These are phyloP conservation scores for Chascanopsetta lugubris DNA, from an alignment of 2,113 vertebrate genomes.

Conservation along the genomic window DNA sequence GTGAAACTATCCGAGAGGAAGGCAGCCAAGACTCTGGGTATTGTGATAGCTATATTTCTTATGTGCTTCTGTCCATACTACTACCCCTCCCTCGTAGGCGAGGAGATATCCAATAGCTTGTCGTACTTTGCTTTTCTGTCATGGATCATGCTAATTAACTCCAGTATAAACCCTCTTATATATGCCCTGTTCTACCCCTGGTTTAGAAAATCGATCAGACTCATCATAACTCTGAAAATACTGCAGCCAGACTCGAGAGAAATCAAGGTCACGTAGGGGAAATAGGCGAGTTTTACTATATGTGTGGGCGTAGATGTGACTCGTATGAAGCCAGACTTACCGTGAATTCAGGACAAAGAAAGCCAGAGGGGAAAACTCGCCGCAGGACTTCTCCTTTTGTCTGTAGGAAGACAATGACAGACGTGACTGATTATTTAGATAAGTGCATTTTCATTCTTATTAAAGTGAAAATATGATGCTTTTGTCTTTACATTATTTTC, in stretches of 20 bases:
- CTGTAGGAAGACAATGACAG: no score
- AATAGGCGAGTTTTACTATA: no score
- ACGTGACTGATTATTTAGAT: no score
- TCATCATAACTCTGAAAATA: constrained; percentile 62
- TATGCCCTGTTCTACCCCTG: constrained; percentile 65
- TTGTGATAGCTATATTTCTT: constrained; percentile 48
- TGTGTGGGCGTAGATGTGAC: no score
- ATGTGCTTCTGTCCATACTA: constrained; percentile 54
- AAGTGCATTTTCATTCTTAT: no score
- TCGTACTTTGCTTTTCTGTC: constrained; percentile 11
- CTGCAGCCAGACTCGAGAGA: constrained; percentile 23
- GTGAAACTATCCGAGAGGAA: constrained; percentile 51
- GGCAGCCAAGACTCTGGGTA: constrained; percentile 59
- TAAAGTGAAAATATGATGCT: no score
- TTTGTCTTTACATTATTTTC: no score
- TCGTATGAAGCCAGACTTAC: no score
- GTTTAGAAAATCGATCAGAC: constrained; percentile 58
- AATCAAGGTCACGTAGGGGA: constrained; percentile 6
- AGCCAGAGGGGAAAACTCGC: no score
- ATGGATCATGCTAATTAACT: constrained; percentile 49
- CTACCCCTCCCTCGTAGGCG: constrained; percentile 30
- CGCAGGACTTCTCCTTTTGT: no score
- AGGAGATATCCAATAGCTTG: constrained; percentile 7
- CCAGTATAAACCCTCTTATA: constrained; percentile 59
- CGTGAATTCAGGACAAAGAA: no score